A percentile compares a stretch with the other conserved stretches of the same genome.
Evolutionary conservation across 2,797 vertebrate genomes (phyloP).

Genomic region (Spinibarbus caldwelli): DNA sequence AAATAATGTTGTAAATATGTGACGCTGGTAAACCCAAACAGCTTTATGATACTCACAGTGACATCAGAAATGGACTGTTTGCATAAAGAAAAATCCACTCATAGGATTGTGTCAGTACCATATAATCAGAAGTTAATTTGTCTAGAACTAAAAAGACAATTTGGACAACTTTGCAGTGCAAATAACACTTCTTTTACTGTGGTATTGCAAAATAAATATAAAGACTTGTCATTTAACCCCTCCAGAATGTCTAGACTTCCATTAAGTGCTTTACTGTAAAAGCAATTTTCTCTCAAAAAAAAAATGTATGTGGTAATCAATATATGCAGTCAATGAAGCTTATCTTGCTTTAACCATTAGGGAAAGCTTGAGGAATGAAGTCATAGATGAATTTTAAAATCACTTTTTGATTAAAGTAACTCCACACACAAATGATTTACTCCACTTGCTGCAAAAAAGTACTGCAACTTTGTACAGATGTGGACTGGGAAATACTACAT

Average conservation of each 20-base stretch:
- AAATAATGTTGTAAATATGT: background rate
- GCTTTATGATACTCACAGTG: background rate
- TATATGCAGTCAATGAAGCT: background rate
- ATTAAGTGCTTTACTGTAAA: constrained; percentile 28
- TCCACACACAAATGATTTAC: background rate
- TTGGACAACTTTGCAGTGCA: background rate
- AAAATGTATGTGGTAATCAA: constrained; percentile 10
- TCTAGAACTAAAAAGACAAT: background rate
- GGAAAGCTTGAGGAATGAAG: background rate
- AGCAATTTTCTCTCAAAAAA: background rate
- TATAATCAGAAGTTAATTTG: background rate
- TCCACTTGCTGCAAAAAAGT: background rate
- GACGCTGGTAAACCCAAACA: background rate
- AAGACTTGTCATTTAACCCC: background rate
- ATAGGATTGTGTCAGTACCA: background rate
- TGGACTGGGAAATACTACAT: background rate
- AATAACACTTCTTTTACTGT: background rate
- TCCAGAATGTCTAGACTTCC: constrained; percentile 20
- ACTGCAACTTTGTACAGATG: background rate
- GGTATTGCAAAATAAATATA: background rate
- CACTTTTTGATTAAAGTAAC: background rate
- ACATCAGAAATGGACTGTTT: background rate
- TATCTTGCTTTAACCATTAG: constrained; percentile 3
- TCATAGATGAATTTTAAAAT: constrained; percentile 2
- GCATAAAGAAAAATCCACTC: background rate